phyloP scores from a whole-genome alignment of 2,797 vertebrate species.

The Fistularia commersonii region DNA sequence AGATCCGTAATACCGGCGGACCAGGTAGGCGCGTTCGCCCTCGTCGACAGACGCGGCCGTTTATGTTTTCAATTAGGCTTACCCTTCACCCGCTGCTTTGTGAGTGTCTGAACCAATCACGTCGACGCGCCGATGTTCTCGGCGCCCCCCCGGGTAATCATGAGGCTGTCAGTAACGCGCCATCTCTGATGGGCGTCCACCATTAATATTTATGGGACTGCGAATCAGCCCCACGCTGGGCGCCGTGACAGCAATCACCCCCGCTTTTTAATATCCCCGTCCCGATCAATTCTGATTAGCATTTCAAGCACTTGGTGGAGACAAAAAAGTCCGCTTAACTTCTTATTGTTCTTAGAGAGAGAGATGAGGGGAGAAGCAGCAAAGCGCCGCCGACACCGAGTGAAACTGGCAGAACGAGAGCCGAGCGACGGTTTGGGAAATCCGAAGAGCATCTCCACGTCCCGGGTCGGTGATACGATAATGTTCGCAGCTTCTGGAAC shows the following conservation, averaged over 20 bases:
- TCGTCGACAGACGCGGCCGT: slow-evolving; percentile 61
- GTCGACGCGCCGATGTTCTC: slow-evolving; percentile 32
- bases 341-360: slow-evolving; percentile 51
- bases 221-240: slow-evolving; percentile 68
- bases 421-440: too few species aligned
- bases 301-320: slow-evolving; percentile 55
- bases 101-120: slow-evolving; percentile 50
- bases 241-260: slow-evolving; percentile 66
- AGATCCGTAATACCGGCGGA: slow-evolving; percentile 59
- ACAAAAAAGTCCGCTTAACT: slow-evolving; percentile 48
- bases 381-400: slow-evolving; percentile 38
- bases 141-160: slow-evolving; percentile 64
- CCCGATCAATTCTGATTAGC: slow-evolving; percentile 72
- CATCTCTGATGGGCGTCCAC: slow-evolving; percentile 60
- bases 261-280: slow-evolving; percentile 57
- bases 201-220: slow-evolving; percentile 72
- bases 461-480: too few species aligned
- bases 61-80: slow-evolving; percentile 68
- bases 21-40: slow-evolving; percentile 48
- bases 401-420: slow-evolving; percentile 30
- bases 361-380: slow-evolving; percentile 19
- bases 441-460: too few species aligned
- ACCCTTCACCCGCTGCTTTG: slow-evolving; percentile 21
- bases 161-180: slow-evolving; percentile 61
- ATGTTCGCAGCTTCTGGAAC: too few species aligned